A percentile compares a stretch with the other conserved stretches of the same genome.
These are phyloP conservation scores for Hydrocynus forskahlii DNA, from an alignment of 2,797 vertebrate species.

Conservation along the genomic window DNA sequence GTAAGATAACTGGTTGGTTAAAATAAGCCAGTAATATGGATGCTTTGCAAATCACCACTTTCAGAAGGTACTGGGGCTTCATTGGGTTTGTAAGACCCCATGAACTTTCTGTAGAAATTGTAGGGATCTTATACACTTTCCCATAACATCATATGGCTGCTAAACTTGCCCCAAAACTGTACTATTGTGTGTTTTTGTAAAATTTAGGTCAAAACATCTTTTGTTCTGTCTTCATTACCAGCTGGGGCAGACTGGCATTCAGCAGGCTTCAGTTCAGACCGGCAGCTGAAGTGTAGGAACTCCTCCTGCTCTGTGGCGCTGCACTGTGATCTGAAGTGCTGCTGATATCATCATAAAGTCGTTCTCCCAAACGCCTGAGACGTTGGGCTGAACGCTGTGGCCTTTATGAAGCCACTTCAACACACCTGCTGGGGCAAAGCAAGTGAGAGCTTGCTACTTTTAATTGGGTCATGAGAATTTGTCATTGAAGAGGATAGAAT, in stretches of 20 bases:
- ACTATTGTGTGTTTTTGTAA: too few species aligned
- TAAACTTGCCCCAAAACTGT: neutral
- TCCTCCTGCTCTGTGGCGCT: conserved; percentile 19
- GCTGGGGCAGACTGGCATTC: neutral
- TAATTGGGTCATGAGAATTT: conserved; percentile 75
- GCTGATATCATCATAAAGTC: conserved; percentile 78
- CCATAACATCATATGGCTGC: neutral
- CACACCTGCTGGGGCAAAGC: conserved; percentile 62
- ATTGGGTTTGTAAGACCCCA: neutral
- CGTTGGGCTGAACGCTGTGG: conserved; percentile 64
- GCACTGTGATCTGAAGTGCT: conserved; percentile 29
- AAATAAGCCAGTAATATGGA: too few species aligned
- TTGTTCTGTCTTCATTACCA: neutral
- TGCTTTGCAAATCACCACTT: too few species aligned
- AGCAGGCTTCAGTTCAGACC: neutral
- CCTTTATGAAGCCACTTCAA: conserved; percentile 70
- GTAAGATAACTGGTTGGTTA: too few species aligned
- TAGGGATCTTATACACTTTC: too few species aligned
- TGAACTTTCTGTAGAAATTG: neutral
- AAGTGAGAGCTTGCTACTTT: conserved; percentile 70
- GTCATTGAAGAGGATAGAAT: conserved; percentile 48
- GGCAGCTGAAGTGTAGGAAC: conserved; percentile 2
- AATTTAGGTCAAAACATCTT: too few species aligned
- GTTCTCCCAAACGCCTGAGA: conserved; percentile 71
- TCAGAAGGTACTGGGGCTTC: neutral